A percentile compares a stretch with the other conserved stretches of the same genome.
These are phyloP conservation scores for Ephydatia muelleri DNA, from an alignment of 37 sponge, comb jelly and placozoan species.

Conservation along the genomic window DNA sequence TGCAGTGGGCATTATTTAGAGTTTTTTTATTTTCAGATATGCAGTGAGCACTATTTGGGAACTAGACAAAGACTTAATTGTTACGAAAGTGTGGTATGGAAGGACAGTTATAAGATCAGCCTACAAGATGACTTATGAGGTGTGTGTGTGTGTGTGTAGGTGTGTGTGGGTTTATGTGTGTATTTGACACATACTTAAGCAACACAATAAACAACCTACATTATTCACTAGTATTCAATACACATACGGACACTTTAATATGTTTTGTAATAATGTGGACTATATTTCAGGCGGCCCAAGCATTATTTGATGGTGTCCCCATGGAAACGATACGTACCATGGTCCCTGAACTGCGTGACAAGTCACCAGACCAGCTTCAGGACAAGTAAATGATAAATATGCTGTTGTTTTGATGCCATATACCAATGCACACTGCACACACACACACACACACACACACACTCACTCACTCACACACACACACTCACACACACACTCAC, in stretches of 20 bases:
- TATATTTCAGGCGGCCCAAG: slow-evolving; percentile 53
- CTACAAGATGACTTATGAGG: slow-evolving; percentile 81
- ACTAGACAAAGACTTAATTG: slow-evolving; percentile 28
- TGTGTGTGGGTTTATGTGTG: neutral
- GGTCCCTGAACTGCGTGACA: slow-evolving; percentile 44
- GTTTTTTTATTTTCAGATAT: slow-evolving; percentile 34
- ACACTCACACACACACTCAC: neutral
- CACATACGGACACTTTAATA: no score
- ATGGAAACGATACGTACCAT: neutral
- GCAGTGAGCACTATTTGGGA: slow-evolving; percentile 80
- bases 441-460: neutral
- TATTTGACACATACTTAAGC: neutral
- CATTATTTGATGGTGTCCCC: slow-evolving; percentile 34
- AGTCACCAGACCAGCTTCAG: slow-evolving; percentile 9
- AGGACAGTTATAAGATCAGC: slow-evolving; percentile 72
- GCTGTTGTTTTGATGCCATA: neutral
- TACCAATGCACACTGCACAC: slow-evolving; percentile 4
- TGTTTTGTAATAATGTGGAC: no score
- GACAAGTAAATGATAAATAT: slow-evolving; percentile 1
- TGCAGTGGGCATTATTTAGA: neutral
- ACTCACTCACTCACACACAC: no score
- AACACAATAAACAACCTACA: neutral
- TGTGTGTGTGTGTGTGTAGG: slow-evolving; percentile 9
- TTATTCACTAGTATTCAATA: no score
- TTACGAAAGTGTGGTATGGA: slow-evolving; percentile 74